These are phyloP conservation scores for Lochmaea crataegi DNA, from an alignment of 2,888 invertebrate genomes.

Conservation along the genomic window DNA sequence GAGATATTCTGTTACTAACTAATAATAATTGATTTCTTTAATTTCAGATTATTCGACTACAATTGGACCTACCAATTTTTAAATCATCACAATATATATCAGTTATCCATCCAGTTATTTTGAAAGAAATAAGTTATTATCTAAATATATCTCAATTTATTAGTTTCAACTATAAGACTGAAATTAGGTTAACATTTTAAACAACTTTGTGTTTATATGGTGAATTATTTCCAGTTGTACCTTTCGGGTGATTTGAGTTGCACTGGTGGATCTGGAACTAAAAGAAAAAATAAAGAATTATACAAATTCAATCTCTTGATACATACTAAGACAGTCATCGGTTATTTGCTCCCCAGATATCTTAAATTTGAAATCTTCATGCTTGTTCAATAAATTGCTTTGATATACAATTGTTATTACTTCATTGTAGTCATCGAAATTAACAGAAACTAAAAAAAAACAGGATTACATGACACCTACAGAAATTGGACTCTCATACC, in stretches of 20 bases:
- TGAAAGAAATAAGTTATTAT: too few relatives aligned
- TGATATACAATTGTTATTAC: conserved; percentile 39
- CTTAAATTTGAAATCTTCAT: conserved; percentile 38
- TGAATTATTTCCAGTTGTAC: not conserved
- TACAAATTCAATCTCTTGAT: not conserved
- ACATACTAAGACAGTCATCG: conserved; percentile 48
- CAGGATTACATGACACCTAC: not conserved
- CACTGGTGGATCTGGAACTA: conserved; percentile 23
- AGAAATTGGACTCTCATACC: not conserved
- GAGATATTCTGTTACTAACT: too few relatives aligned
- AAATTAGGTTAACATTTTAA: too few relatives aligned
- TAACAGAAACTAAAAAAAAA: conserved; percentile 39
- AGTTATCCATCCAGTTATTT: too few relatives aligned
- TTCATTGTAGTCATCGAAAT: conserved; percentile 35
- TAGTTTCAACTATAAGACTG: too few relatives aligned
- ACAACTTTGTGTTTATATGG: too few relatives aligned
- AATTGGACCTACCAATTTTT: too few relatives aligned
- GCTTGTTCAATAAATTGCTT: conserved; percentile 31
- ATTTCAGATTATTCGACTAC: too few relatives aligned
- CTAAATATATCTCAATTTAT: too few relatives aligned
- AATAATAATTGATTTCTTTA: too few relatives aligned
- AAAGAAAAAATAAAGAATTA: not conserved
- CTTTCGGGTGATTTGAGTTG: not conserved
- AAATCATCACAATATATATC: too few relatives aligned
- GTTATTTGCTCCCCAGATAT: conserved; percentile 45